Evolutionary conservation across 2,113 vertebrate species (phyloP).

Genomic region (Strix uralensis): DNA sequence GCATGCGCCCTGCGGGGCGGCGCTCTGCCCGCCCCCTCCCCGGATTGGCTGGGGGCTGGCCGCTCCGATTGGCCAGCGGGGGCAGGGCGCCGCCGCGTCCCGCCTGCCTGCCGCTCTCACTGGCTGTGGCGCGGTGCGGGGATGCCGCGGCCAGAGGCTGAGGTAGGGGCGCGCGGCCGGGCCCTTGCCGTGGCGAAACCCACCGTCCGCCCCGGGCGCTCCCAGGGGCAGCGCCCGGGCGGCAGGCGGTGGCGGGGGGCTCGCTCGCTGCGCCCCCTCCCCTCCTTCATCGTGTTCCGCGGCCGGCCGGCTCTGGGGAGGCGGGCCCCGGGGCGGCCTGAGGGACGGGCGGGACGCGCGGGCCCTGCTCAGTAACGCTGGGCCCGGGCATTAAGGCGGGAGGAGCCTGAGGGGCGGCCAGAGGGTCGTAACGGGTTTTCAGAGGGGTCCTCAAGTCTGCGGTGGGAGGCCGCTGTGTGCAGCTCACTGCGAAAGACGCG

Average conservation of each 20-base stretch:
- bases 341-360: not conserved
- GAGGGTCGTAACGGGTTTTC: not conserved
- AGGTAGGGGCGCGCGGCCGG: not conserved
- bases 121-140: not conserved
- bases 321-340: not conserved
- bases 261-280: not conserved
- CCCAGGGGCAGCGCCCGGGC: too few relatives aligned
- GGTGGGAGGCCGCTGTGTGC: not conserved
- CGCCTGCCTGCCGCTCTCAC: not conserved
- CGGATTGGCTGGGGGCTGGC: not conserved
- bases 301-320: not conserved
- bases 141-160: not conserved
- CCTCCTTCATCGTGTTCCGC: not conserved
- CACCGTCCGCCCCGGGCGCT: too few relatives aligned
- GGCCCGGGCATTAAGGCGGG: not conserved
- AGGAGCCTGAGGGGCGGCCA: not conserved
- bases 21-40: too few relatives aligned
- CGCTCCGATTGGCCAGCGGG: not conserved
- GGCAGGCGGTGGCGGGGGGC: not conserved
- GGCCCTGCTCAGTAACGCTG: not conserved
- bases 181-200: too few relatives aligned
- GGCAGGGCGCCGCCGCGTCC: not conserved
- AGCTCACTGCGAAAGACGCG: accelerated
- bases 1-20: not conserved
- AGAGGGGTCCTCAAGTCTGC: not conserved